Evolutionary conservation across 2,888 invertebrate species (phyloP), one percentile per base, ranked within the genome.

Genomic region (Plemyria rubiginata): DNA sequence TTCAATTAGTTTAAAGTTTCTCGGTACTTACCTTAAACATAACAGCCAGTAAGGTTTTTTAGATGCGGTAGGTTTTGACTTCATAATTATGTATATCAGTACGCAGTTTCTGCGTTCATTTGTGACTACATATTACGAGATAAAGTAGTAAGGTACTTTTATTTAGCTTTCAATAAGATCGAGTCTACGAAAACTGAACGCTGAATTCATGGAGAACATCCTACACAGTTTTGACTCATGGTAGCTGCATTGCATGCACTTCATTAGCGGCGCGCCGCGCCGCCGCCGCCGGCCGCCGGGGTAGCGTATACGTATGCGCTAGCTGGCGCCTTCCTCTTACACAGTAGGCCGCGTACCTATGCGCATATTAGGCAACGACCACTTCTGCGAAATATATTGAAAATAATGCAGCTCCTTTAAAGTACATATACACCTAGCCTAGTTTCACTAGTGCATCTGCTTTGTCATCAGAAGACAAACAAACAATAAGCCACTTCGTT

Each of bases 341-440:
- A 74, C 74, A 32, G 32, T 5, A 32, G 4, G 32, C 32, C 8
- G 32, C 22, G 3, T 22, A n/a, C n/a, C n/a, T n/a, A 22, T 2
- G 71, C 58, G 71, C 75, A 70, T 77, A 79, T 76, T 73, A 70
- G 73, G 76, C 65, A 75, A 72, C 70, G 72, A 74, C 71, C 68
- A 70, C 74, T 53, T 51, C 63, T 48, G 54, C 45, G 54, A 63
- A 59, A 8, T 32, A 8, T 32, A 32, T 32, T 32, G 32, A 32
- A 32, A 5, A 6, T 41, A 54, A 59, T 36, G 52, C 36, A 52
- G 55, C 49, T 43, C 50, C 12, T 50, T 22, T 22, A n/a, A n/a
- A n/a, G n/a, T 22, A 22, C 3, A 3, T 22, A 50, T 11, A 36
- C 40, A 59, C 32, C 6, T 9, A 13, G 41, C 43, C 54, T 50